These are phyloP conservation scores for Dione juno DNA, from an alignment of 2,888 invertebrate species.

Conservation along the genomic window DNA sequence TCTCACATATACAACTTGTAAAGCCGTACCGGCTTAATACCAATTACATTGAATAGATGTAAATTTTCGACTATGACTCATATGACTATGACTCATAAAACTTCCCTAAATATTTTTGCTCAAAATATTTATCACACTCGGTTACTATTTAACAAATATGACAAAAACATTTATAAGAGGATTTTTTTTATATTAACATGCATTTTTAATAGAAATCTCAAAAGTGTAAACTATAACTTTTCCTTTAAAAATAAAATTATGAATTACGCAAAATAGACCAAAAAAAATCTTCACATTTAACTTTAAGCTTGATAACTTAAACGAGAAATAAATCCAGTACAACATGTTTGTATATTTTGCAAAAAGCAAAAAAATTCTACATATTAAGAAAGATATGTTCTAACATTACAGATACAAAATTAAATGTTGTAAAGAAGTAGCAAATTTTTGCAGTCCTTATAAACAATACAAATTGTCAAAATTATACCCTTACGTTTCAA, in stretches of 20 bases:
- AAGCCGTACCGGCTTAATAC: neutral
- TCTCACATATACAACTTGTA: conserved; percentile 5
- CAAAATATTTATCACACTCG: conserved; percentile 21
- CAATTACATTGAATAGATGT: conserved; percentile 11
- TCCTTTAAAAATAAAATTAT: neutral
- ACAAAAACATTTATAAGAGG: conserved; percentile 7
- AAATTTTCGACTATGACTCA: conserved; percentile 26
- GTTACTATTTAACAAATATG: conserved; percentile 12
- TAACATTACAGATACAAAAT: conserved; percentile 44
- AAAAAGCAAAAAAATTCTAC: conserved; percentile 14
- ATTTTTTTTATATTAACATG: conserved; percentile 4
- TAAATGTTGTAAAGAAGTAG: conserved; percentile 68
- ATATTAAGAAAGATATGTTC: conserved; percentile 16
- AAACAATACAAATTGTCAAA: conserved; percentile 65
- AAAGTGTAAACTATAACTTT: neutral
- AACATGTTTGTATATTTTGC: conserved; percentile 21
- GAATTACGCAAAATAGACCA: neutral
- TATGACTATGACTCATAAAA: conserved; percentile 19
- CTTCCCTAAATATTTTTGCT: conserved; percentile 14
- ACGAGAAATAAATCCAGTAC: neutral
- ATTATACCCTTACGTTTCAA: conserved; percentile 65
- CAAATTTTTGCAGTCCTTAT: conserved; percentile 75
- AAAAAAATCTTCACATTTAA: conserved; percentile 3
- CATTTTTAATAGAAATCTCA: neutral
- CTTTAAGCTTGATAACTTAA: neutral